Percentiles rank a stretch among this genome's conserved stretches.
Evolutionary conservation across 2,113 vertebrate genomes (phyloP).

Genomic region (Phainopepla nitens): DNA sequence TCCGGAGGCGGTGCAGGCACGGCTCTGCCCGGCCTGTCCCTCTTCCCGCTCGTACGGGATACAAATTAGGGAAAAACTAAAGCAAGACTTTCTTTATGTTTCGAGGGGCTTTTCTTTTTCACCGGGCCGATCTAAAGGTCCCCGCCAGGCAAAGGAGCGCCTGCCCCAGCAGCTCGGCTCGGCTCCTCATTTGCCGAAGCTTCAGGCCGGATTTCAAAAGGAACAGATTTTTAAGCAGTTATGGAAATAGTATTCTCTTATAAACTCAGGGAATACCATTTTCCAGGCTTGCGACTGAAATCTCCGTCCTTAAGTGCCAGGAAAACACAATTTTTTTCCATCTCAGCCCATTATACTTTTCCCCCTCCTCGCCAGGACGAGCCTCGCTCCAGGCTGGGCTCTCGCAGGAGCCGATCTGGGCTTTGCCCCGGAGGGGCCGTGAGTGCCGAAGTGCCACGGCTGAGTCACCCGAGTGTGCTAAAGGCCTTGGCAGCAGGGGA

Average conservation of each 20-base stretch:
- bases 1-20: neutral
- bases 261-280: conserved; percentile 48
- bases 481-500: neutral
- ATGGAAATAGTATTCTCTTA: conserved; percentile 43
- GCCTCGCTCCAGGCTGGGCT: neutral
- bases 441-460: neutral
- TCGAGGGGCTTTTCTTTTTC: neutral
- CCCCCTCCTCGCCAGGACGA: neutral
- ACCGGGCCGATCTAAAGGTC: neutral
- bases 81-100: neutral
- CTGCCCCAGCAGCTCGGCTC: neutral
- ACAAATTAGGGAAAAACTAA: neutral
- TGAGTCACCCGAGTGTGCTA: neutral
- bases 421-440: neutral
- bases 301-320: conserved; percentile 14
- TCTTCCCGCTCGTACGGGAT: too few relatives aligned
- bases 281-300: conserved; percentile 7
- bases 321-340: neutral
- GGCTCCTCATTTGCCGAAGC: neutral
- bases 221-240: neutral
- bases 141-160: neutral
- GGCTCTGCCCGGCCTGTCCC: neutral
- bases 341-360: neutral
- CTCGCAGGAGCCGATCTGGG: neutral
- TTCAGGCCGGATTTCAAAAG: conserved; percentile 2